Conservation (phyloP, 2,113 vertebrate genomes). For the Tachysurus vachellii region DNA sequence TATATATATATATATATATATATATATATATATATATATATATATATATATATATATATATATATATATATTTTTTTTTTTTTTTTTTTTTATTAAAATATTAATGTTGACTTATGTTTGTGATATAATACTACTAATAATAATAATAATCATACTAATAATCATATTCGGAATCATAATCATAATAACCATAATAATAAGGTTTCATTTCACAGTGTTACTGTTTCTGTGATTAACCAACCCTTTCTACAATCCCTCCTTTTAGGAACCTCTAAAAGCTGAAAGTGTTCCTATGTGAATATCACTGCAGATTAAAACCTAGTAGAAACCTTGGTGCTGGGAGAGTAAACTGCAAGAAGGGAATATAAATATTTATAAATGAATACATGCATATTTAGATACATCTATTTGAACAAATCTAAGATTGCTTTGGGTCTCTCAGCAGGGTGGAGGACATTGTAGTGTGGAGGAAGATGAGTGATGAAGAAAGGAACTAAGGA, state of each 20-base stretch:
- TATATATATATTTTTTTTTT: no score
- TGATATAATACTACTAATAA: no score
- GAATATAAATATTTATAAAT: constrained; percentile 54
- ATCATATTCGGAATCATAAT: neutral
- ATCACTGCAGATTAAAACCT: constrained; percentile 32
- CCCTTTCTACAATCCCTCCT: neutral
- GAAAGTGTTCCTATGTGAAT: neutral
- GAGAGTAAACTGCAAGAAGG: neutral
- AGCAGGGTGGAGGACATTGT: neutral
- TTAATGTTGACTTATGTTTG: no score
- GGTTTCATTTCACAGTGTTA: neutral
- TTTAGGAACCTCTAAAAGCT: neutral
- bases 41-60: no score
- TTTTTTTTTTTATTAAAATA: no score
- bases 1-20: no score
- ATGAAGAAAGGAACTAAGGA: constrained; percentile 1
- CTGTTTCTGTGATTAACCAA: constrained; percentile 8
- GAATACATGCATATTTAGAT: constrained; percentile 54
- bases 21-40: no score
- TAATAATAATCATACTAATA: neutral
- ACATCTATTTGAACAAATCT: constrained; percentile 37
- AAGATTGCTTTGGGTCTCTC: constrained; percentile 31
- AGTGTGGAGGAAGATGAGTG: neutral
- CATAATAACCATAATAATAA: neutral
- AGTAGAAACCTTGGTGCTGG: constrained; percentile 18